Conservation (phyloP, 2,888 invertebrate species). For the Ecliptopera silaceata region DNA sequence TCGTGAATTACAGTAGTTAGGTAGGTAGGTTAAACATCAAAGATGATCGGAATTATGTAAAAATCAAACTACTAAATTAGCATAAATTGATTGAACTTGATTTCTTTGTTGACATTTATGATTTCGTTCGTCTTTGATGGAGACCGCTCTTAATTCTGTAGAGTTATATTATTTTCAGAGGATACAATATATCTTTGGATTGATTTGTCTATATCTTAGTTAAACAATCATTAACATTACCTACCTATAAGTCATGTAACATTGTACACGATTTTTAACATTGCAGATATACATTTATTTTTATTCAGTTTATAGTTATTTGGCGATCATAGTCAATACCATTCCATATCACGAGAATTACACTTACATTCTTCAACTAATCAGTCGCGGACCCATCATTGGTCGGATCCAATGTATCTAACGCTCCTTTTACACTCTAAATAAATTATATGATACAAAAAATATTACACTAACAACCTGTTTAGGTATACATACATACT, state of each 20-base stretch:
- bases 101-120: conserved; percentile 3
- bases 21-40: conserved; percentile 6
- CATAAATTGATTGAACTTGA: neutral
- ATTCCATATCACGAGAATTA: conserved; percentile 77
- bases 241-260: conserved; percentile 53
- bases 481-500: conserved; percentile 63
- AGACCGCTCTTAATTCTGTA: neutral
- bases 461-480: conserved; percentile 74
- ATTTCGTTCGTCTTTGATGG: conserved; percentile 4
- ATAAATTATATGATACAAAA: conserved; percentile 83
- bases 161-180: conserved; percentile 40
- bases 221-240: conserved; percentile 35
- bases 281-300: conserved; percentile 58
- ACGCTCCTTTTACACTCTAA: conserved; percentile 76
- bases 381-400: conserved; percentile 77
- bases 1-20: conserved; percentile 54
- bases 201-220: conserved; percentile 41
- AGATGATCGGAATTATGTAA: conserved; percentile 6
- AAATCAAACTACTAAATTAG: neutral
- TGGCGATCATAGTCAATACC: conserved; percentile 80
- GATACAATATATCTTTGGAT: conserved; percentile 59
- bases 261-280: conserved; percentile 71
- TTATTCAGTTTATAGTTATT: conserved; percentile 71
- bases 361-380: conserved; percentile 79
- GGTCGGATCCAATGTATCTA: conserved; percentile 71